Evolutionary conservation across 2,888 invertebrate genomes (phyloP).

Genomic region (Macaria notata): DNA sequence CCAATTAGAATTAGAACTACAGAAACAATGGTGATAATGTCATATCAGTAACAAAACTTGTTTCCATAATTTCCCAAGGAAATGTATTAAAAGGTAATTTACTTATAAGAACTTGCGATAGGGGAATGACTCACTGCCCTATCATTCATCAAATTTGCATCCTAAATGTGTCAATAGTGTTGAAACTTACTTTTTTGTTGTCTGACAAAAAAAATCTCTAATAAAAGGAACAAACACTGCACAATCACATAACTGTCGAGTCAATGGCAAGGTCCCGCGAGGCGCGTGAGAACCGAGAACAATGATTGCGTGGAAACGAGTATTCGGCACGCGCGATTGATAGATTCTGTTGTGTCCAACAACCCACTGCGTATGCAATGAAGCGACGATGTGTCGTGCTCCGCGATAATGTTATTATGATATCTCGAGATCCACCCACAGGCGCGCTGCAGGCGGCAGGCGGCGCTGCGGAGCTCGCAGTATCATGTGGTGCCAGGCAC

Average conservation of each 20-base stretch:
- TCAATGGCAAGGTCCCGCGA: constrained; percentile 35
- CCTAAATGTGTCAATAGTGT: constrained; percentile 4
- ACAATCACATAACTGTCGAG: constrained; percentile 35
- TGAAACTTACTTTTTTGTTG: constrained; percentile 30
- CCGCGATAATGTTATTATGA: constrained; percentile 54
- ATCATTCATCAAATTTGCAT: constrained; percentile 5
- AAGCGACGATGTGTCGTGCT: constrained; percentile 16
- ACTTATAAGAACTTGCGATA: too few species aligned
- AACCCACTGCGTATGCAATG: constrained; percentile 1
- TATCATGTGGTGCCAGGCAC: constrained; percentile 69
- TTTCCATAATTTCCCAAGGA: too few species aligned
- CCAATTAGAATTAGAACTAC: too few species aligned
- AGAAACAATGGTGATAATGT: too few species aligned
- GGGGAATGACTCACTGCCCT: constrained; percentile 27
- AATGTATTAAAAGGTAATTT: too few species aligned
- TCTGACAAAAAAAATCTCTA: constrained; percentile 17
- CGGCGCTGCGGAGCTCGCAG: constrained; percentile 36
- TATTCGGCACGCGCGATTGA: constrained; percentile 14
- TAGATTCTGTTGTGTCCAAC: constrained; percentile 7
- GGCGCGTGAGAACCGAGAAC: constrained; percentile 24
- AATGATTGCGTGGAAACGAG: constrained; percentile 19
- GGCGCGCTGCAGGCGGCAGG: constrained; percentile 46
- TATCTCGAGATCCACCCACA: constrained; percentile 66
- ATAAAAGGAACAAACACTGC: constrained; percentile 19
- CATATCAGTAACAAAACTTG: too few species aligned